phyloP scores from a whole-genome alignment of 2,797 vertebrate genomes.

The Antrozous pallidus region DNA sequence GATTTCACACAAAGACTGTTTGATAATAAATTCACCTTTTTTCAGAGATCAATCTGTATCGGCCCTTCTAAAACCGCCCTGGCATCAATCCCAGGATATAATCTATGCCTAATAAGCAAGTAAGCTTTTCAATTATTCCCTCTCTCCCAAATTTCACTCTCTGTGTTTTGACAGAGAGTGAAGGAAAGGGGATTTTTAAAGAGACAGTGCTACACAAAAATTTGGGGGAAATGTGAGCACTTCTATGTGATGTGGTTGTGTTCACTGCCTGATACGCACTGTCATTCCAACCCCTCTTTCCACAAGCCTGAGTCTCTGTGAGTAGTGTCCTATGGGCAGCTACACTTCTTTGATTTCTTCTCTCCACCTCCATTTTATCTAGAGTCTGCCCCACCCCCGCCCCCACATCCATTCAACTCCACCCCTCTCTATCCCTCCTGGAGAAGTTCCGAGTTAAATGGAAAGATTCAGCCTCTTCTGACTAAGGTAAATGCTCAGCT shows the following conservation, averaged over 20 bases:
- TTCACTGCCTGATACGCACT: background rate
- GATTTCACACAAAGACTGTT: slow-evolving; percentile 61
- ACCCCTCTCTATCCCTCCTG: background rate
- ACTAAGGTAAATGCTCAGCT: background rate
- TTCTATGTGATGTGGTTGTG: background rate
- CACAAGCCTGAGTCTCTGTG: background rate
- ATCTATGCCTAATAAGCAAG: slow-evolving; percentile 68
- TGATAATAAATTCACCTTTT: slow-evolving; percentile 50
- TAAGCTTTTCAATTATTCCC: slow-evolving; percentile 64
- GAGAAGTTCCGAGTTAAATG: background rate
- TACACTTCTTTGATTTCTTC: background rate
- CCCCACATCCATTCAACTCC: background rate
- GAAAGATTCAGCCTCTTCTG: background rate
- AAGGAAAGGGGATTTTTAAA: background rate
- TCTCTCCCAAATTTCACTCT: slow-evolving; percentile 11
- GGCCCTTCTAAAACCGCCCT: slow-evolving; percentile 50
- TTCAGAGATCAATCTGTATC: slow-evolving; percentile 49
- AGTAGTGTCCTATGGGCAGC: background rate
- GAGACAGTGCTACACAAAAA: background rate
- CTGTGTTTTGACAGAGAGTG: background rate
- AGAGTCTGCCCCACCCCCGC: background rate
- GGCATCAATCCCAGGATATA: slow-evolving; percentile 58
- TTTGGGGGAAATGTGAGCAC: background rate
- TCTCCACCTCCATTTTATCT: background rate
- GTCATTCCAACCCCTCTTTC: background rate